These are phyloP conservation scores for Paraplagusia blochii DNA, from an alignment of 2,113 vertebrate genomes.

Conservation along the genomic window DNA sequence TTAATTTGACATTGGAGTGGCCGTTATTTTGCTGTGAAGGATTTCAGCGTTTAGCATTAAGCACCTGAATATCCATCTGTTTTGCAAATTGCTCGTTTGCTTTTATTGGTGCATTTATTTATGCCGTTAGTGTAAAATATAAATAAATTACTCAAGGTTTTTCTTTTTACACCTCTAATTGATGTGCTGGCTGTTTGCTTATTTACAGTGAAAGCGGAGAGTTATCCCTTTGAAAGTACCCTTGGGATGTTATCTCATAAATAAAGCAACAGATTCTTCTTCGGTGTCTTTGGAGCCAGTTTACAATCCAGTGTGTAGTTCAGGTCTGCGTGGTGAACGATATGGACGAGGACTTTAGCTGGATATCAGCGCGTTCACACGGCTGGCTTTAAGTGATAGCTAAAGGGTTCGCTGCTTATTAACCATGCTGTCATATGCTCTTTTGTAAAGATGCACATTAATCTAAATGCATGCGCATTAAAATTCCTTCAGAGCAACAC, in stretches of 20 bases:
- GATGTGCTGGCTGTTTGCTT: constrained; percentile 30
- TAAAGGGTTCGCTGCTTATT: constrained; percentile 58
- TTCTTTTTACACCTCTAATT: constrained; percentile 40
- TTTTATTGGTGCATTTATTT: constrained; percentile 30
- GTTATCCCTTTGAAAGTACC: constrained; percentile 23
- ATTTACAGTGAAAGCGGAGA: constrained; percentile 24
- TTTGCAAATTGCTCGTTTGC: constrained; percentile 18
- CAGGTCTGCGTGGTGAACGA: constrained; percentile 50
- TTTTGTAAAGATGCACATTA: constrained; percentile 51
- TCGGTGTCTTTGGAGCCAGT: constrained; percentile 19
- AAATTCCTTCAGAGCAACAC: constrained; percentile 35
- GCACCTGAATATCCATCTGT: constrained; percentile 24
- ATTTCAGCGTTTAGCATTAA: constrained; percentile 24
- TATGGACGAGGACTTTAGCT: constrained; percentile 56
- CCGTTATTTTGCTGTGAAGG: not conserved
- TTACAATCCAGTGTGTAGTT: constrained; percentile 29
- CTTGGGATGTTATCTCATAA: constrained; percentile 43
- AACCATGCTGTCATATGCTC: constrained; percentile 59
- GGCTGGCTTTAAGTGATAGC: constrained; percentile 54
- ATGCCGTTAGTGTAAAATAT: constrained; percentile 20
- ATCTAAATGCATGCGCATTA: constrained; percentile 48
- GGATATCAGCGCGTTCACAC: constrained; percentile 58
- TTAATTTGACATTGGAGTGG: constrained; percentile 4
- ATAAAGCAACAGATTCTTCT: constrained; percentile 43
- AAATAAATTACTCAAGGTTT: constrained; percentile 32